Percentiles rank a stretch among this genome's conserved stretches.
Evolutionary conservation across 2,797 vertebrate genomes (phyloP).

Genomic region (Melanotaenia parkinsoni): DNA sequence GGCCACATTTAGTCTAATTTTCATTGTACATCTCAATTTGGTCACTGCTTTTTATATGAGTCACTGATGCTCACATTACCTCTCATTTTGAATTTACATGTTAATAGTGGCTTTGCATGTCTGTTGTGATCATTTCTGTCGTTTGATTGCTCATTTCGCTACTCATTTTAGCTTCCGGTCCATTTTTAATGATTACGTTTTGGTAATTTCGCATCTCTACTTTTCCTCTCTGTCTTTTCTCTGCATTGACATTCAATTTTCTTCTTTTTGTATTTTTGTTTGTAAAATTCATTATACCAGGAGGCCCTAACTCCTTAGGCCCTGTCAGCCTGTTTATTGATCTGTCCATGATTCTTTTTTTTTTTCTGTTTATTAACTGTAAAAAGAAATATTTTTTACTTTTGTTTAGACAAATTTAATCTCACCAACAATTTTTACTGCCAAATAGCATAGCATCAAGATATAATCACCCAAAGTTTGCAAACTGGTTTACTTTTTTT

Average conservation of each 20-base stretch:
- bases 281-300: background rate
- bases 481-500: background rate
- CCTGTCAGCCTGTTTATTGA: background rate
- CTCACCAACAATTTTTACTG: background rate
- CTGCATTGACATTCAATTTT: background rate
- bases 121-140: background rate
- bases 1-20: background rate
- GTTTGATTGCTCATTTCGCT: background rate
- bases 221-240: background rate
- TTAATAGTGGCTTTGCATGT: background rate
- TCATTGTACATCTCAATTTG: background rate
- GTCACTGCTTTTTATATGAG: background rate
- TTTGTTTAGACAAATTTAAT: background rate
- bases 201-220: background rate
- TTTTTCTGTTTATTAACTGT: constrained; percentile 8
- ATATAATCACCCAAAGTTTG: background rate
- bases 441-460: background rate
- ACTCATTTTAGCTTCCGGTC: background rate
- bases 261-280: background rate
- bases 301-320: background rate
- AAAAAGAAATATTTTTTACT: background rate
- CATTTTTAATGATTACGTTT: background rate
- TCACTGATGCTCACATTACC: background rate
- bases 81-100: background rate
- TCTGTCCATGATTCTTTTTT: constrained; percentile 2